Base-by-base conservation (phyloP, 2,888 invertebrate genomes). In the Drosophila pegasa region DNA sequence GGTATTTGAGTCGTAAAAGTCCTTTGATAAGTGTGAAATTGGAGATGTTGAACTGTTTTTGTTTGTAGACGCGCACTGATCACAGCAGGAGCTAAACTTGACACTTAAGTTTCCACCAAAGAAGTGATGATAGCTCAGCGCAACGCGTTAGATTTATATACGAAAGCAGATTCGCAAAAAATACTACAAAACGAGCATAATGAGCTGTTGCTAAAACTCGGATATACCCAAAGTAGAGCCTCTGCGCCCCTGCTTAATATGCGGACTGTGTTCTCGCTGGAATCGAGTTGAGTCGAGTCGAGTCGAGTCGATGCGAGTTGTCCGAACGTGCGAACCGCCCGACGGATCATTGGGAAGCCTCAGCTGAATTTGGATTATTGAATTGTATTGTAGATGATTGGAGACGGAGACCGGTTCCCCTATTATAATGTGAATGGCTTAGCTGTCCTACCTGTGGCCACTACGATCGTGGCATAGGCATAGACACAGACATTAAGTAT, bases 31-130 rank as follows among this genome's bases (percentile, higher is more conserved):
- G 37, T 56, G 50, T 52, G n/a, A 16, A 29, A 40, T 57, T 48
- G 9, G n/a, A 12, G 41, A 40, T 48, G 29, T 47, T 48, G 20
- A 60, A 33, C 40, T 52, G 18, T 45, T 41, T 43, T 52, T 38
- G 57, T 60, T 73, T 61, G 63, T 20, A 64, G 43, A 63, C 68
- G 78, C 82, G 81, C 71, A 81, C 80, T 85, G 89, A 90, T 86
- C 88, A 89, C 89, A 41, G 88, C 87, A 89, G 91, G 92, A 92
- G 92, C 92, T 92, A 92, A 92, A 92, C 92, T 91, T 92, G 84
- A 87, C 91, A 87, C 89, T 90, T 85, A 91, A 92, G 92, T 92
- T 92, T 92, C 92, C 92, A 92, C 92, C 92, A 90, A 90, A 90
- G 90, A 90, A 92, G 89, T 92, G 92, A 92, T 92, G 89, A 83